Base-by-base conservation (phyloP, 2,888 invertebrate species). In the Epinotia ramella region DNA sequence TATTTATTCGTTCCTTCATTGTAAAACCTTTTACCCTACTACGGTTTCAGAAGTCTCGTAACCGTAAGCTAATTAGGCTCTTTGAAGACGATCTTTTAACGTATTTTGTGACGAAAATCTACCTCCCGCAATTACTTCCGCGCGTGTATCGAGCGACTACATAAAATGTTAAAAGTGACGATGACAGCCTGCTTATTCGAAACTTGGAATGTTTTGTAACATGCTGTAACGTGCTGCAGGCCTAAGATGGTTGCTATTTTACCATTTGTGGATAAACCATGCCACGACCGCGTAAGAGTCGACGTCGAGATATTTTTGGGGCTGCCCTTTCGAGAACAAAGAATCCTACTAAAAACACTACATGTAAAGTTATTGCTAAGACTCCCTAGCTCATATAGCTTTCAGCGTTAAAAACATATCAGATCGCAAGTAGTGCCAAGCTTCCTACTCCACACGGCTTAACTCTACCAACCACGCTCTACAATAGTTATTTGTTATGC, bases 1-100 rank as follows among this genome's bases (percentile, higher is more conserved):
- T 28, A 28, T 28, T 28, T 40, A 40, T 56, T 18, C 28, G 13
- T 28, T 57, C 16, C 13, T 20, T 20, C 2, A 40, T 40, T 33
- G 20, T 40, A 57, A 67, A 67, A 67, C 67, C 53, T 49, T 46
- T 24, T 53, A 67, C 56, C 67, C 28, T 66, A 28, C 28, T 67
- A 57, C 18, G 67, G 57, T 57, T 67, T 57, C 67, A 4, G 56
- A 67, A 67, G 40, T 40, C 33, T 20, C 13, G 33, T 40, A 57
- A 56, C 56, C 40, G 56, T 33, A 67, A 56, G 40, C 20, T 67
- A 67, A 67, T 67, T 67, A 56, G 67, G 56, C 13, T 33, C 40
- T 67, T 67, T 67, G 57, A 57, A 67, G 56, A 57, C 18, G 56
- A 57, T 67, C 57, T 40, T 57, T 57, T 67, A 56, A n/a, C n/a